A percentile compares a stretch with the other conserved stretches of the same genome.
phyloP scores from a whole-genome alignment of 1,140 invertebrate species.

The Anoplophora glabripennis region DNA sequence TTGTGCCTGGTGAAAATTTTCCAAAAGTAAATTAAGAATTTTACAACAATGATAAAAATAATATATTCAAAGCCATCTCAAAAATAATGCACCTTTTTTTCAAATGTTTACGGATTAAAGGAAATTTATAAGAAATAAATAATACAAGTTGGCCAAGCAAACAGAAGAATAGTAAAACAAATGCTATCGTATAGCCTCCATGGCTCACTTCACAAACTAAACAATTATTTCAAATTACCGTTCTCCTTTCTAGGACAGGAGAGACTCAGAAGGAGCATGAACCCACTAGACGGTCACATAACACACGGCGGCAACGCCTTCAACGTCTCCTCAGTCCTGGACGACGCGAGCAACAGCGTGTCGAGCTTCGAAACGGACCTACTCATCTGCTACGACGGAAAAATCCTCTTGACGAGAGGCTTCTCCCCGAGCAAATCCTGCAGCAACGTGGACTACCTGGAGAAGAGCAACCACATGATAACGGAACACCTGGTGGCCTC shows the following conservation, averaged over 20 bases:
- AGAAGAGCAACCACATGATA: constrained; percentile 61
- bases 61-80: too few species aligned
- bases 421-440: constrained; percentile 67
- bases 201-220: too few species aligned
- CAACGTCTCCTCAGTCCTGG: constrained; percentile 52
- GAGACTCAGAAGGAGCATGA: constrained; percentile 53
- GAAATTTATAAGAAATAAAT: not conserved
- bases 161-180: too few species aligned
- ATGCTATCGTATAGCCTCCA: too few species aligned
- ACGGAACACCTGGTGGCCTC: constrained; percentile 64
- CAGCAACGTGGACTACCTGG: constrained; percentile 63
- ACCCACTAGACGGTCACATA: constrained; percentile 64
- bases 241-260: constrained; percentile 10
- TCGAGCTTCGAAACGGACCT: constrained; percentile 76
- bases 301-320: constrained; percentile 70
- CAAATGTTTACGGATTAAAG: too few species aligned
- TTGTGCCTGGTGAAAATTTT: too few species aligned
- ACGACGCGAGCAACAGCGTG: constrained; percentile 57
- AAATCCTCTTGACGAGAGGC: constrained; percentile 65
- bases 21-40: too few species aligned
- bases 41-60: too few species aligned
- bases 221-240: not conserved
- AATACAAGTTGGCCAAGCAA: too few species aligned
- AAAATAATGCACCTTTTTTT: too few species aligned
- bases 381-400: constrained; percentile 70